Evolutionary conservation across 2,888 invertebrate species (phyloP), one percentile per base, ranked within the genome.

Genomic region (Zaprionus obscuricornis): DNA sequence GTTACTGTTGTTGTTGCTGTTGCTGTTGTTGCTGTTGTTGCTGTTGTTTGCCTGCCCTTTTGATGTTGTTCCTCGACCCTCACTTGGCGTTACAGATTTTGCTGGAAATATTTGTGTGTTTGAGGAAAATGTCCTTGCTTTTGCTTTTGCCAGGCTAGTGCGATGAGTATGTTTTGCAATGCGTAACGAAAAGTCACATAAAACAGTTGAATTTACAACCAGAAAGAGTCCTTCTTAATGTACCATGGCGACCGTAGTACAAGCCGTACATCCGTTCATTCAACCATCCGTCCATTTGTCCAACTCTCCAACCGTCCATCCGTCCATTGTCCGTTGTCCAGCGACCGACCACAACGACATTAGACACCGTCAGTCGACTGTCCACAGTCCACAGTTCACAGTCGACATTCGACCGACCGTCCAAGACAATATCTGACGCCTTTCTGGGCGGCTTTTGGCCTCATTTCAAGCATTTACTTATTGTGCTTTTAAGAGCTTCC

Each of bases 401-500:
- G 10, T n/a, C 17, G n/a, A 46, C 60, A 58, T 31, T 42, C 16
- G 6, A 11, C 34, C 52, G 39, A 43, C 51, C 18, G 10, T 27
- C 39, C 51, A 27, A 20, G 36, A 36, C 31, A 17, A 22, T 42
- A 47, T 34, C 31, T 31, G 50, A 22, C 31, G 40, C 20, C 52
- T 49, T 49, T 58, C 58, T 54, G 54, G 52, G 22, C 54, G 57
- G 58, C 58, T 57, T 71, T 74, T 84, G 78, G 74, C 74, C 78
- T 56, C 74, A 72, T 77, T 74, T 74, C 52, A 59, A 74, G 57
- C 68, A 57, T 74, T 77, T 68, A 75, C 66, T 78, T 75, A 78
- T 85, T 83, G 70, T 63, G 68, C 68, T 76, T 73, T 83, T 74
- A 83, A 76, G 71, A 66, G 74, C 68, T 71, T 83, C 84, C 84